Evolutionary conservation across 2,888 invertebrate genomes (phyloP), one percentile per base, ranked within the genome.

Genomic region (Scaptomyza reducta): DNA sequence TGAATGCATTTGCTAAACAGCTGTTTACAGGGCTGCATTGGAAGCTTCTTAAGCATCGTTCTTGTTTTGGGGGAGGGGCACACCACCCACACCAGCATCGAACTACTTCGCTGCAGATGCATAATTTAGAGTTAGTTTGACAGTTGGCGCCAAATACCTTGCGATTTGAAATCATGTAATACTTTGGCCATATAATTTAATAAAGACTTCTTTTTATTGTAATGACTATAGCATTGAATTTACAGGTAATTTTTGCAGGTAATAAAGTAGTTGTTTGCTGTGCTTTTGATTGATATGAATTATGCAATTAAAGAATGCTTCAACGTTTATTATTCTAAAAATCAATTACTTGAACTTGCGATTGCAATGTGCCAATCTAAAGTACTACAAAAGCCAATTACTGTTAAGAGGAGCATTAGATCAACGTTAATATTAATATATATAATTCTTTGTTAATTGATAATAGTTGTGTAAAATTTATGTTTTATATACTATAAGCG

Each of bases 181-280:
- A 29, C 6, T 16, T 47, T 31, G 13, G 13, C 10, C 4, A 38
- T 33, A 9, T 70, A 56, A 72, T 40, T 62, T 60, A 68, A 57
- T 57, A 9, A 44, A 59, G 40, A 16, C 47, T 57, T 57, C 44
- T 25, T 50, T 72, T 79, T 70, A 75, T 80, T 82, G 54, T 65
- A 64, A 68, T 63, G 69, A 62, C 63, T 59, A 74, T 79, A 73
- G 49, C 66, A 56, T 76, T 70, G 55, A 67, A 74, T 76, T 67
- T 82, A 85, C 82, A 82, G 50, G 44, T 72, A 53, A 79, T 78
- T 75, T 79, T 75, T 79, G 79, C 79, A 82, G 73, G 69, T 86
- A 63, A 63, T 80, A 33, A 66, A 65, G 45, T 55, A 68, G 50
- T 77, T 11, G 22, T 38, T 64, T 64, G 46, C 59, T 50, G 74